Evolutionary conservation across 1,140 invertebrate genomes (phyloP), one percentile per base, ranked within the genome.

Genomic region (Papilio dardanus): DNA sequence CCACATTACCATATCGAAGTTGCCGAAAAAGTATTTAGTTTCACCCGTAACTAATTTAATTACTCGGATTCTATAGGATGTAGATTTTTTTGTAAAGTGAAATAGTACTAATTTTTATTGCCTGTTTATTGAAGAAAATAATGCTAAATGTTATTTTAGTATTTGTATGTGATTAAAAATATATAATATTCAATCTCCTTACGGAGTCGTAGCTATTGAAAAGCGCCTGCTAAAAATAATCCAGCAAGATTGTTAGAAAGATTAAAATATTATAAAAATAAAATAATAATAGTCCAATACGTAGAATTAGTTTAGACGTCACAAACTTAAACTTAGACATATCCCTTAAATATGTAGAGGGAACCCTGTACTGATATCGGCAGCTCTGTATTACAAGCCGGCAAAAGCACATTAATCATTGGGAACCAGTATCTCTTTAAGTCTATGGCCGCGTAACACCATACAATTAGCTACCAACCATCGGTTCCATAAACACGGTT

Each of bases 401-500:
- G 10, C 67, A 69, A 69, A 69, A 69, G 19, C n/a, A 19, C 67
- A 69, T 69, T 69, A 69, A 69, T 69, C 67, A 69, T 69, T 69
- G 67, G 67, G 67, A 69, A 69, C 67, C 67, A 69, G 67, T 69
- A 69, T 69, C 67, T 69, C 67, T 69, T 69, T 69, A 69, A 69
- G 35, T 35, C 67, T 69, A 69, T 69, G 67, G 67, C n/a, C 67
- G 16, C 40, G 12, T 75, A 75, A 75, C 74, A 31, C 50, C 67
- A 77, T 74, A 77, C 71, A 77, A 77, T 77, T 74, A 77, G 28
- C 19, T 35, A 19, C 50, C 24, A 77, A 77, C 30, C 74, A 31
- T 12, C 67, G 35, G 73, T 74, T 74, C 54, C 76, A 74, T 74
- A 69, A 69, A 69, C 67, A 69, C 67, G 67, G 67, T 35, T 69